Evolutionary conservation across 1,140 invertebrate species (phyloP).

Genomic region (Drosophila leontia): DNA sequence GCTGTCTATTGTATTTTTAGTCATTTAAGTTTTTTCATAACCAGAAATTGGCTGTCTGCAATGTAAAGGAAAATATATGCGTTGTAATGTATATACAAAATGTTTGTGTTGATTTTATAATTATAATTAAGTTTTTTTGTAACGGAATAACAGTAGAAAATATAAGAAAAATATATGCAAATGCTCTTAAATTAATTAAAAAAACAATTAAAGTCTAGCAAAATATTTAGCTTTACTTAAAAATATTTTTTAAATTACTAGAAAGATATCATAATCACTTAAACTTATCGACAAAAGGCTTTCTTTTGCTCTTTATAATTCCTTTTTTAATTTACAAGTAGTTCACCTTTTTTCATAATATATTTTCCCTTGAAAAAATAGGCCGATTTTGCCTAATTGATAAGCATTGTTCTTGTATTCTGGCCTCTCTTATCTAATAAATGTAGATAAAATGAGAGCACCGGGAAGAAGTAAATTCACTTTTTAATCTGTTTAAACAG

Average conservation of each 20-base stretch:
- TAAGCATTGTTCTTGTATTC: slow-evolving; percentile 12
- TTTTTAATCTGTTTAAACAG: slow-evolving; percentile 50
- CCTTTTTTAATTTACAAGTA: background rate
- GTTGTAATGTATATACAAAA: background rate
- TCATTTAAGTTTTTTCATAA: slow-evolving; percentile 13
- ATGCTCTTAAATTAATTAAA: background rate
- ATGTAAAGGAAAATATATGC: slow-evolving; percentile 4
- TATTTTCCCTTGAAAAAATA: background rate
- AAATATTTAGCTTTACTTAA: too few species aligned
- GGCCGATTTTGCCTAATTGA: background rate
- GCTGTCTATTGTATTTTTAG: slow-evolving; percentile 37
- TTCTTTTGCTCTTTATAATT: background rate
- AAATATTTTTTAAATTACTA: background rate
- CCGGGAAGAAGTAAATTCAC: slow-evolving; percentile 24
- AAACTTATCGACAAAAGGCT: too few species aligned
- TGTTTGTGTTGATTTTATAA: background rate
- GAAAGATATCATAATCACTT: background rate
- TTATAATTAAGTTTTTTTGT: background rate
- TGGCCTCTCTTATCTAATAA: slow-evolving; percentile 16
- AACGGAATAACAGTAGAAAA: background rate
- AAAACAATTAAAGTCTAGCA: rapidly evolving
- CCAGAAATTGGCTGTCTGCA: background rate
- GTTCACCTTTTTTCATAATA: background rate
- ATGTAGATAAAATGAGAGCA: background rate
- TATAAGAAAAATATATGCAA: background rate